A percentile compares a stretch with the other conserved stretches of the same genome.
Conservation (phyloP, 2,113 vertebrate genomes). For the Sinocyclocheilus maitianheensis region DNA sequence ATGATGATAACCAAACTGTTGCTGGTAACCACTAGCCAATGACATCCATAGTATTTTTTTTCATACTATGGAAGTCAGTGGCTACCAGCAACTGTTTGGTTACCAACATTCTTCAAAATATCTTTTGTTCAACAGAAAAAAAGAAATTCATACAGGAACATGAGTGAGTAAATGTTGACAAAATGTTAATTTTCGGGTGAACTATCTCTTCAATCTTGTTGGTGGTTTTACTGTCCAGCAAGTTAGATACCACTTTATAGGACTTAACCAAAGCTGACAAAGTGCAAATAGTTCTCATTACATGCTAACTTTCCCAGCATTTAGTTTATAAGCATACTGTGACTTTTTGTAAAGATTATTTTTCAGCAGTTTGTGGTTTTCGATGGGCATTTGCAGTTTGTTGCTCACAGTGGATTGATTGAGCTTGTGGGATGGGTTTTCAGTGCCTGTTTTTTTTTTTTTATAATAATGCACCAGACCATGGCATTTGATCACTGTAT, state of each 20-base stretch:
- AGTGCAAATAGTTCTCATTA: conserved; percentile 24
- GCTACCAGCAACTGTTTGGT: no score
- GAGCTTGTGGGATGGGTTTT: background rate
- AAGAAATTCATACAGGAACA: background rate
- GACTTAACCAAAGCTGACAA: conserved; percentile 47
- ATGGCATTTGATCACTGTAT: conserved; percentile 2
- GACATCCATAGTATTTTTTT: no score
- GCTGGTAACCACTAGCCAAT: no score
- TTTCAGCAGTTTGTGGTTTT: conserved; percentile 3
- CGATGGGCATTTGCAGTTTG: background rate
- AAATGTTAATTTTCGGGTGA: background rate
- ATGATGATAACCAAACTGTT: background rate
- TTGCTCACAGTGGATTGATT: conserved; percentile 27
- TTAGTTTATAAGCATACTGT: conserved; percentile 25
- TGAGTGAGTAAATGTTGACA: background rate
- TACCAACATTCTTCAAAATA: background rate
- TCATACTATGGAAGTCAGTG: no score
- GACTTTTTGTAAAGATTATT: conserved; percentile 31
- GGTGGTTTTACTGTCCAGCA: background rate
- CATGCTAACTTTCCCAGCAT: background rate
- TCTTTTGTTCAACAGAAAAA: background rate
- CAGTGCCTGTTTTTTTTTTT: conserved; percentile 19
- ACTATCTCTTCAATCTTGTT: background rate
- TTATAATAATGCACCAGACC: background rate
- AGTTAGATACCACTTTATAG: conserved; percentile 7